Evolutionary conservation across 2,113 vertebrate species (phyloP).

Genomic region (Thoracochromis brauschi): DNA sequence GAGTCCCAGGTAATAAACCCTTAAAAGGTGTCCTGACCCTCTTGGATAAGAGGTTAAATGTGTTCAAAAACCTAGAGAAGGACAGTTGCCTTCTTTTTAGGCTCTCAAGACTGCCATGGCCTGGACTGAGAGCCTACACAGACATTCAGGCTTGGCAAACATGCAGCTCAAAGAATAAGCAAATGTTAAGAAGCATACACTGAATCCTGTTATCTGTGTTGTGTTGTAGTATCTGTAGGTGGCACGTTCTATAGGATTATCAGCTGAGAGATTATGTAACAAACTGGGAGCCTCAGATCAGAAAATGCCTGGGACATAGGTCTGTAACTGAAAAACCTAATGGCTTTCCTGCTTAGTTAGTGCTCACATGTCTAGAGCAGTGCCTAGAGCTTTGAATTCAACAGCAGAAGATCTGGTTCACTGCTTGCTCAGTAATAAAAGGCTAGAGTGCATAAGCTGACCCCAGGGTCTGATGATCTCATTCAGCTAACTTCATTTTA

Average conservation of each 20-base stretch:
- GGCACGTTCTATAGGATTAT: neutral
- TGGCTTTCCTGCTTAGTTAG: neutral
- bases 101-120: neutral
- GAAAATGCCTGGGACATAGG: neutral
- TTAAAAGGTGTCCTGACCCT: neutral
- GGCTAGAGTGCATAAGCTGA: neutral
- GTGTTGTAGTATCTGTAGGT: neutral
- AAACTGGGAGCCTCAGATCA: neutral
- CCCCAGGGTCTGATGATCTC: neutral
- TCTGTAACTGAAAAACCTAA: neutral
- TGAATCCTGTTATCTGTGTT: neutral
- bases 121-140: neutral
- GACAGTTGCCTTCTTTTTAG: neutral
- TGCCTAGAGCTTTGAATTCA: neutral
- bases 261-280: slow-evolving; percentile 9
- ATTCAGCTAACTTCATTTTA: neutral
- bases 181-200: neutral
- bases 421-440: neutral
- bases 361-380: neutral
- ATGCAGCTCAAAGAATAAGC: neutral
- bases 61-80: neutral
- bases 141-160: neutral
- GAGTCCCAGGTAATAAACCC: neutral
- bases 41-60: neutral
- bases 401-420: neutral